Evolutionary conservation across 2,888 invertebrate species (phyloP), one percentile per base, ranked within the genome.

Genomic region (Belgica antarctica): DNA sequence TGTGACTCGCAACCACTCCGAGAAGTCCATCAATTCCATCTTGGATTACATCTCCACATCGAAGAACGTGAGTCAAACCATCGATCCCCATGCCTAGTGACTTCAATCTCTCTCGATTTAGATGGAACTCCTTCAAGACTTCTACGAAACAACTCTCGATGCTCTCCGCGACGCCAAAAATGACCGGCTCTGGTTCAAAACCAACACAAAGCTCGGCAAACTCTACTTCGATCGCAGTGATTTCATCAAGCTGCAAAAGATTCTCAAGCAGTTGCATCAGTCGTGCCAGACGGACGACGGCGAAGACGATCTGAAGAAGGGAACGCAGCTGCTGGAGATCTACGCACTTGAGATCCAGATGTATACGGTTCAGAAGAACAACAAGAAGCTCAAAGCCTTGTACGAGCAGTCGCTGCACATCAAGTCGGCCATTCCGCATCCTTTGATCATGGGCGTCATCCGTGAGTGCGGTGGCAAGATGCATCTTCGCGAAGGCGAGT

Each of bases 351-450:
- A 99, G 84, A 99, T 99, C 76, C 99, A 99, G 82, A 99, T 99
- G 98, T 97, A 99, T 79, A 99, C 99, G 0, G 96, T 95, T 71
- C 98, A 98, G 83, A 99, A 99, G 79, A 99, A 99, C 79, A 99
- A 99, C 79, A 99, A 99, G 80, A 96, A 97, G 79, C 80, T 97
- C 36, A 95, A 95, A 82, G 91, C 94, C 1, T 82, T 99, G 12
- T 99, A 99, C 77, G 98, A 99, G 80, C 96, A 98, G 78, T 97
- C 97, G 1, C 83, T 99, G 73, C 96, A 97, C 79, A 98, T 99
- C 75, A 99, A 99, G 80, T 96, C 97, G 46, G 99, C 98, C 65
- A 99, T 99, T 78, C 98, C 99, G n/a, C 99, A 99, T 86, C 99
- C 99, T 1, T 84, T 99, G 28, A 99, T 99, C 75, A 97, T 99